These are phyloP conservation scores for Lydus trimaculatus DNA, from an alignment of 2,888 invertebrate species.

Conservation along the genomic window DNA sequence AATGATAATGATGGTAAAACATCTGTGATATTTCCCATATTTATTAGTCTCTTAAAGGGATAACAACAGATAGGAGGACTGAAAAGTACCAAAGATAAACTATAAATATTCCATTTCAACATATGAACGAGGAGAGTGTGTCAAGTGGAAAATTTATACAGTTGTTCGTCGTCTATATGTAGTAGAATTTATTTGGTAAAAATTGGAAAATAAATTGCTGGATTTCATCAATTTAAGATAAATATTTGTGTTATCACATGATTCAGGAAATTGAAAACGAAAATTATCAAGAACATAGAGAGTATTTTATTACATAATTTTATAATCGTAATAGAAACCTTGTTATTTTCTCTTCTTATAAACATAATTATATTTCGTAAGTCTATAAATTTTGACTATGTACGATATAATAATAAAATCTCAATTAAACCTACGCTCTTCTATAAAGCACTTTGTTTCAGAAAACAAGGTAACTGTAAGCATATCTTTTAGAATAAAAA, in stretches of 20 bases:
- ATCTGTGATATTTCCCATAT: background rate
- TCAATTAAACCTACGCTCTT: background rate
- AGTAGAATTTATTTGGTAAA: background rate
- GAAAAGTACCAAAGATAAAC: background rate
- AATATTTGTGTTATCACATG: background rate
- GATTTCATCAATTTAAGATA: background rate
- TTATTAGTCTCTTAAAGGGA: background rate
- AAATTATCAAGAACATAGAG: background rate
- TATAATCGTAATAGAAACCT: background rate
- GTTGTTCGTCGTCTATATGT: background rate
- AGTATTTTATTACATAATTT: background rate
- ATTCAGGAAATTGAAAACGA: background rate
- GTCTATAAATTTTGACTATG: background rate
- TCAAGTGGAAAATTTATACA: slow-evolving; percentile 10
- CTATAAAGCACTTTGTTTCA: too few species aligned
- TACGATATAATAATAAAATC: background rate
- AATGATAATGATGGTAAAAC: background rate
- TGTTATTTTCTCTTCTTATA: background rate
- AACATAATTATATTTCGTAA: background rate
- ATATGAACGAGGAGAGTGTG: background rate
- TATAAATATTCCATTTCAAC: slow-evolving; percentile 9
- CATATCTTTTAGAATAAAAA: too few species aligned
- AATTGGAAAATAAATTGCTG: slow-evolving; percentile 5
- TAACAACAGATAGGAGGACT: background rate
- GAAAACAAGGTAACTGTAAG: too few species aligned